A percentile compares a stretch with the other conserved stretches of the same genome.
Evolutionary conservation across 2,113 vertebrate species (phyloP).

Genomic region (Pleuronectes platessa): DNA sequence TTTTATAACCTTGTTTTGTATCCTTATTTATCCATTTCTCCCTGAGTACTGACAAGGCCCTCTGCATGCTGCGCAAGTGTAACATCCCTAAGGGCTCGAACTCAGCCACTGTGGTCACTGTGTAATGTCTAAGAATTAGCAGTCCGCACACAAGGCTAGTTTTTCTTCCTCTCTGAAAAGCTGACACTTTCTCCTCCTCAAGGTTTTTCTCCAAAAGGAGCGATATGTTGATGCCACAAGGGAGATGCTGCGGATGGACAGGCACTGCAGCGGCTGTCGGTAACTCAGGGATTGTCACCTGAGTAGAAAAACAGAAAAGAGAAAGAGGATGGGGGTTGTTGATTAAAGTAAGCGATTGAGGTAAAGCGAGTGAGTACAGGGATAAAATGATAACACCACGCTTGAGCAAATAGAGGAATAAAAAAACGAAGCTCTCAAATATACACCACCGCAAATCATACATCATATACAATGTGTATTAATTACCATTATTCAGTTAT

Average conservation of each 20-base stretch:
- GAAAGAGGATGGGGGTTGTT: conserved; percentile 12
- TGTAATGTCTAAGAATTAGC: conserved; percentile 16
- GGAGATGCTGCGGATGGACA: conserved; percentile 36
- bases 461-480: background rate
- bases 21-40: background rate
- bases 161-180: conserved; percentile 24
- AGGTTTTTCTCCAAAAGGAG: conserved; percentile 35
- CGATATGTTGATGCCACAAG: conserved; percentile 37
- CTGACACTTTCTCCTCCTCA: conserved; percentile 35
- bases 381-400: background rate
- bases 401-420: background rate
- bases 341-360: conserved; percentile 10
- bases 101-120: conserved; percentile 10
- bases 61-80: background rate
- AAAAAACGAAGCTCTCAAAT: background rate
- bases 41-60: background rate
- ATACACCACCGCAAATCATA: background rate
- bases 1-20: conserved; percentile 1
- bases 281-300: conserved; percentile 10
- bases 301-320: background rate
- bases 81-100: conserved; percentile 9
- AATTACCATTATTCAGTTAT: background rate
- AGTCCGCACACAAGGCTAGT: conserved; percentile 1
- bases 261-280: background rate
- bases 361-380: background rate